These are phyloP conservation scores for Nycteola revayana DNA, from an alignment of 2,888 invertebrate species.

Conservation along the genomic window DNA sequence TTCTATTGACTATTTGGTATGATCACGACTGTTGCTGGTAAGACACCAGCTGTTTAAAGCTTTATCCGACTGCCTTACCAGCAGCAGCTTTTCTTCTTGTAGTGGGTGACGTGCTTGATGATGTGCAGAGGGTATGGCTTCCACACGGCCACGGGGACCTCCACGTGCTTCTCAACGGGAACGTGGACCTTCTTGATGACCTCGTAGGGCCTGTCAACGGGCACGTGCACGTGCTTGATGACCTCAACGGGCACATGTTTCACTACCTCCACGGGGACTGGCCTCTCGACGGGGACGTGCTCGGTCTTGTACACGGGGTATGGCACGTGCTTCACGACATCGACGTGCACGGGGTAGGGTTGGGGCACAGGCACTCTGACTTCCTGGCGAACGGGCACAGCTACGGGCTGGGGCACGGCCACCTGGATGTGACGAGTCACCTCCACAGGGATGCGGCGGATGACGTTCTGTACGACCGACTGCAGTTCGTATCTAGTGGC, in stretches of 20 bases:
- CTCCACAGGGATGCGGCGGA: conserved; percentile 70
- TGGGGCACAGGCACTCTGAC: conserved; percentile 71
- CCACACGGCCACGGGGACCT: conserved; percentile 71
- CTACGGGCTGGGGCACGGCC: conserved; percentile 61
- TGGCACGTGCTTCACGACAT: conserved; percentile 70
- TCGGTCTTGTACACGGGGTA: conserved; percentile 73
- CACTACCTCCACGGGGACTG: conserved; percentile 66
- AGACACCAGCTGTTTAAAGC: conserved; percentile 23
- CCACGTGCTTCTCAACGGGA: conserved; percentile 67
- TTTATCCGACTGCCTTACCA: conserved; percentile 49
- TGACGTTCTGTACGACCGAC: conserved; percentile 68
- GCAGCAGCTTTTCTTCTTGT: conserved; percentile 74
- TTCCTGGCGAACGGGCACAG: conserved; percentile 68
- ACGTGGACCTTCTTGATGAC: conserved; percentile 72
- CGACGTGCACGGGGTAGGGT: conserved; percentile 72
- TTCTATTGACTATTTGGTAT: conserved; percentile 75
- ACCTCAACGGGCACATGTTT: conserved; percentile 69
- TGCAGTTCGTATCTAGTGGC: conserved; percentile 67
- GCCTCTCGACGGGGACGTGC: conserved; percentile 68
- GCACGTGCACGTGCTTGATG: conserved; percentile 65
- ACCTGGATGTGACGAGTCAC: conserved; percentile 68
- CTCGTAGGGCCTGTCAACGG: conserved; percentile 69
- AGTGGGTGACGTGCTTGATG: conserved; percentile 76
- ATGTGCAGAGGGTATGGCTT: conserved; percentile 74
- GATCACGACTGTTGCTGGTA: conserved; percentile 50